These are phyloP conservation scores for Proterorhinus semilunaris DNA, from an alignment of 2,113 vertebrate species.

Conservation along the genomic window DNA sequence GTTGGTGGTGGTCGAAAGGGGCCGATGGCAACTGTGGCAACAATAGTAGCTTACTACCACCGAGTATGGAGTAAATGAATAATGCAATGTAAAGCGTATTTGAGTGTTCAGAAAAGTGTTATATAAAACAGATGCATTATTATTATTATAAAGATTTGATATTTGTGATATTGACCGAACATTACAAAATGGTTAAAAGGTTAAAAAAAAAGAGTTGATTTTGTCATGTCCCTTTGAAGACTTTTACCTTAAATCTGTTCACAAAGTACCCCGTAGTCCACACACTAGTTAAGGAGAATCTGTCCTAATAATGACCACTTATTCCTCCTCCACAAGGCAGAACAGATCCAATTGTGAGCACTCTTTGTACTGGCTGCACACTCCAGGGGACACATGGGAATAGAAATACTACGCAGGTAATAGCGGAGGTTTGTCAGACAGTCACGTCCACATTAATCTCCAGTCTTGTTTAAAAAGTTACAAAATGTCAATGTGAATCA, in stretches of 20 bases:
- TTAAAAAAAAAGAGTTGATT: too few relatives aligned
- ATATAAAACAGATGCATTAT: too few relatives aligned
- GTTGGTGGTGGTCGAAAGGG: too few relatives aligned
- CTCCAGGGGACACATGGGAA: constrained; percentile 8
- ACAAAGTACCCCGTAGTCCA: constrained; percentile 4
- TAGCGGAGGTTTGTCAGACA: not conserved
- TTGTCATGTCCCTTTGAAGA: too few relatives aligned
- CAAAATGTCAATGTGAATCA: constrained; percentile 5
- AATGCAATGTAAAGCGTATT: too few relatives aligned
- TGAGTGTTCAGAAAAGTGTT: too few relatives aligned
- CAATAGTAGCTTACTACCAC: too few relatives aligned
- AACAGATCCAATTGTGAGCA: constrained; percentile 41
- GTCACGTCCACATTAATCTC: not conserved
- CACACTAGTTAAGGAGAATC: constrained; percentile 20
- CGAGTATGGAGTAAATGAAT: too few relatives aligned
- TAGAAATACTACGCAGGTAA: constrained; percentile 14
- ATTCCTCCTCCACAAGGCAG: constrained; percentile 18
- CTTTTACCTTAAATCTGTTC: constrained; percentile 17
- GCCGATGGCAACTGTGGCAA: too few relatives aligned
- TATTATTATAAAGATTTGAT: too few relatives aligned
- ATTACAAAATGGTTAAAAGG: too few relatives aligned
- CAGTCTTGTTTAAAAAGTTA: not conserved
- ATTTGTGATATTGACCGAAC: too few relatives aligned
- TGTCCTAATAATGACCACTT: constrained; percentile 34
- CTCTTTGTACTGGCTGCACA: constrained; percentile 11